Base-by-base conservation (phyloP, 1,140 invertebrate genomes). In the Platorchestia sp. region DNA sequence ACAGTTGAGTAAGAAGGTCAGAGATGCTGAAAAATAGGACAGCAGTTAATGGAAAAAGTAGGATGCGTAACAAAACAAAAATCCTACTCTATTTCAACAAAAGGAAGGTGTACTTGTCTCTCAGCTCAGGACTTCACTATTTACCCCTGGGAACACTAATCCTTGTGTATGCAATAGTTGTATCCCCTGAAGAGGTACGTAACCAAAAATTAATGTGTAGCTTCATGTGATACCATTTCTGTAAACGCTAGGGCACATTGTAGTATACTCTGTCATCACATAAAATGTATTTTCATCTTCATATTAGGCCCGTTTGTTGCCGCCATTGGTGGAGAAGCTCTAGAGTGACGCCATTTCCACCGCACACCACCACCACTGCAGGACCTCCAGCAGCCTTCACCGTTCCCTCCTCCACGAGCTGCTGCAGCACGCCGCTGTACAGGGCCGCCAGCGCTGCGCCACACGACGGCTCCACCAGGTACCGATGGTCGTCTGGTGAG, bases 391-490 rank as follows among this genome's bases (percentile, higher is more conserved):
- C 16, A 95, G 95, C 96, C 41, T 51, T 47, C n/a, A 97, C 95
- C 27, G 86, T 47, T 0, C 95, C 96, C 51, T 96, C 87, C 6
- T 75, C 43, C 22, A 96, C 95, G 6, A 97, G 95, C n/a, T 96
- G 45, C 27, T 87, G 42, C 40, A 97, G 91, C 10, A 96, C 87
- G 19, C 96, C 96, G 43, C 45, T 96, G 95, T 98, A 97, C 19
- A 97, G 96, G 42, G 97, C 97, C 14, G 97, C 97, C 75, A 98
- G 96, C 7, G 97, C 97, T 40, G 97, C 97, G 14, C 97, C 97
- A 97, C 97, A 98, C 7, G 97, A 97, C 16, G 97, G 97, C 96
- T 98, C 97, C 43, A 98, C 97, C 47, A 98, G 95, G 95, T 97
- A 97, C 27, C 97, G 96, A 95, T 98, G 97, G 96, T 97, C 96